Conservation (phyloP, 2,797 vertebrate species). For the Dendrocincla fuliginosa region DNA sequence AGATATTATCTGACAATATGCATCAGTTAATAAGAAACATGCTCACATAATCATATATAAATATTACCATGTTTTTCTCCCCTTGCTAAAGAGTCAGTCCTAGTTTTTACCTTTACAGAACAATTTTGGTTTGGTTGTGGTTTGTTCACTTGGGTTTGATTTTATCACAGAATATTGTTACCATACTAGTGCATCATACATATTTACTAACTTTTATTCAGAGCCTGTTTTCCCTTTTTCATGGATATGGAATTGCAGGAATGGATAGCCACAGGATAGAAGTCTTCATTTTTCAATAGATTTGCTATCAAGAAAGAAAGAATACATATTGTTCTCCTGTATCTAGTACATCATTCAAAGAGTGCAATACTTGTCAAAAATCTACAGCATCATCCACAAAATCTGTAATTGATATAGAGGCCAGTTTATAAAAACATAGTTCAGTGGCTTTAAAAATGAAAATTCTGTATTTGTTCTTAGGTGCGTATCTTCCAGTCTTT, state of each 20-base stretch:
- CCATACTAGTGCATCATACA: background rate
- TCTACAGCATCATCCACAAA: background rate
- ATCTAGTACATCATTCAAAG: background rate
- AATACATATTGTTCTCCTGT: background rate
- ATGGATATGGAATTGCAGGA: background rate
- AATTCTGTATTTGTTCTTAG: background rate
- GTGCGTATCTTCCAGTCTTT: background rate
- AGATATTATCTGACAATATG: background rate
- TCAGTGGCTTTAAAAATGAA: background rate
- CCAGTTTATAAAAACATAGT: background rate
- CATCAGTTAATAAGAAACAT: background rate
- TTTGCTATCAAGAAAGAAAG: background rate
- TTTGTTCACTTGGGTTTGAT: background rate
- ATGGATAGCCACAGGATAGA: background rate
- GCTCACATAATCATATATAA: background rate
- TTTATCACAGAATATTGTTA: background rate
- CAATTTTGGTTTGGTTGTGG: background rate
- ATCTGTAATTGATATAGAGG: background rate
- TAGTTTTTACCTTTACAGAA: background rate
- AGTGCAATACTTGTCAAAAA: background rate
- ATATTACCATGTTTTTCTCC: background rate
- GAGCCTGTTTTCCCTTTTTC: background rate
- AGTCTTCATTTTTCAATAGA: background rate
- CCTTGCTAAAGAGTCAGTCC: background rate
- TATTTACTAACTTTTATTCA: background rate